Evolutionary conservation across 1,140 invertebrate species (phyloP).

Genomic region (Meloidogyne hapla): DNA sequence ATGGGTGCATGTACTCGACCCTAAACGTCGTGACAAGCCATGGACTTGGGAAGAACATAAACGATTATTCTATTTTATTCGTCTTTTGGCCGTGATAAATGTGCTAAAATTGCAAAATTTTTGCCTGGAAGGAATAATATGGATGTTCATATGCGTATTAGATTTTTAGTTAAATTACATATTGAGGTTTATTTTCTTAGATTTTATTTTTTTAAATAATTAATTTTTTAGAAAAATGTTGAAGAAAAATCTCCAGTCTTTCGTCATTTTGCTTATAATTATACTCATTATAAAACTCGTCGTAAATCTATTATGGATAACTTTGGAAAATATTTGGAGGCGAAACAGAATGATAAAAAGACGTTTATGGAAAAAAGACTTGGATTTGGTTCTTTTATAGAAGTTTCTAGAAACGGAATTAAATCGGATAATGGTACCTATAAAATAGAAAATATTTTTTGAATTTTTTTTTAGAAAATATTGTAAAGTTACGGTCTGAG

Average conservation of each 20-base stretch:
- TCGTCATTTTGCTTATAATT: constrained; percentile 28
- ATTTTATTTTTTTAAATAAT: constrained; percentile 11
- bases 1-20: constrained; percentile 38
- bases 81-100: constrained; percentile 40
- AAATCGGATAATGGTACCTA: too few relatives aligned
- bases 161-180: constrained; percentile 43
- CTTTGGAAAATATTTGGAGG: constrained; percentile 18
- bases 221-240: constrained; percentile 10
- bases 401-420: constrained; percentile 22
- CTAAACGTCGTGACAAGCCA: constrained; percentile 41
- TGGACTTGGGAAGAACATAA: constrained; percentile 43
- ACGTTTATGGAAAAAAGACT: constrained; percentile 15
- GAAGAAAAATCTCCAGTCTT: constrained; percentile 12
- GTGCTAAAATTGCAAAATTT: constrained; percentile 43
- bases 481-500: neutral
- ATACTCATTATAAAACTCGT: constrained; percentile 27
- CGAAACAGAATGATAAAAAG: constrained; percentile 3
- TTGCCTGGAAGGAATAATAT: constrained; percentile 45
- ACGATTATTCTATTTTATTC: constrained; percentile 38
- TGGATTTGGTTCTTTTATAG: constrained; percentile 42
- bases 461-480: constrained; percentile 22
- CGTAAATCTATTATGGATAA: constrained; percentile 19
- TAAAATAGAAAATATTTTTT: too few relatives aligned
- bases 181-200: constrained; percentile 34
- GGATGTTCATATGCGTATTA: constrained; percentile 43